Base-by-base conservation (phyloP, 2,888 invertebrate genomes). In the Oscheius sp. region DNA sequence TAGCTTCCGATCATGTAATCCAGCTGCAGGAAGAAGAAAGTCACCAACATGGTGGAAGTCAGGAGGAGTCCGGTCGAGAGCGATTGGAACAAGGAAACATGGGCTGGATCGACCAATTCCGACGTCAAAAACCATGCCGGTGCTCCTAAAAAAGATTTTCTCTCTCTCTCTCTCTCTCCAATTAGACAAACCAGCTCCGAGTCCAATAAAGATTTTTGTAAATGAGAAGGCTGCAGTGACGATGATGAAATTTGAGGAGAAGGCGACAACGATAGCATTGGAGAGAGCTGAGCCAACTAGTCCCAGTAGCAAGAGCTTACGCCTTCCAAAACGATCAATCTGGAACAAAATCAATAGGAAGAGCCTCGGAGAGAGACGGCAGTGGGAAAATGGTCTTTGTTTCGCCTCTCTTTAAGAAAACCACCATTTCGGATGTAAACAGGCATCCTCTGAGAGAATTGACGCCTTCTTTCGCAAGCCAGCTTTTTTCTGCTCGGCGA, bases 91-190 rank as follows among this genome's bases (percentile, higher is more conserved):
- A 80, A 65, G 57, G 74, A 79, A 2, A 70, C 74, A 27, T 73
- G 70, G 8, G 73, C 69, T n/a, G 75, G 74, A 20, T 67, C 68
- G 4, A 78, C 72, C 37, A 85, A 70, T 67, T 85, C 85, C 1
- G 85, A 84, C 8, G 84, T 84, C 53, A 85, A 73, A 70, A 85
- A 85, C 85, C 85, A 85, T 1, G 85, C 84, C 0, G 85, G 85
- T 1, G 81, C 85, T 2, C n/a, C n/a, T n/a, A n/a, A n/a, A n/a
- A n/a, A n/a, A n/a, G n/a, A n/a, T n/a, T n/a, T n/a, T n/a, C n/a
- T n/a, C n/a, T n/a, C n/a, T n/a, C n/a, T n/a, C n/a, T n/a, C n/a
- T n/a, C n/a, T n/a, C n/a, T n/a, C n/a, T n/a, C n/a, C n/a, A n/a
- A n/a, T n/a, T n/a, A n/a, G n/a, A n/a, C n/a, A n/a, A n/a, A 5